A percentile compares a stretch with the other conserved stretches of the same genome.
Evolutionary conservation across 2,113 vertebrate genomes (phyloP).

Genomic region (Tapirus terrestris): DNA sequence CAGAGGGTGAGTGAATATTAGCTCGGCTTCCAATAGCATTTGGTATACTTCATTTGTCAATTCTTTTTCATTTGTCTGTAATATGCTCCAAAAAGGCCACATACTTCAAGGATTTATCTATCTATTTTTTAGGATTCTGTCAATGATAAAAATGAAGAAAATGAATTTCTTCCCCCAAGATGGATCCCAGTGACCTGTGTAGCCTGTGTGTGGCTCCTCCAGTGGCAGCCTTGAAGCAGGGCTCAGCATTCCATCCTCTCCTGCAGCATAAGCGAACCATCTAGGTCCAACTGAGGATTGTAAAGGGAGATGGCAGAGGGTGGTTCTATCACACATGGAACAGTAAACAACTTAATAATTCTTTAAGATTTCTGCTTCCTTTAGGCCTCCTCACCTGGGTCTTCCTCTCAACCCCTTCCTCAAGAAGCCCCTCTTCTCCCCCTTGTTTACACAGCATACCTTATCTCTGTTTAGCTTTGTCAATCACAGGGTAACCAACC

Average conservation of each 20-base stretch:
- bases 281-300: background rate
- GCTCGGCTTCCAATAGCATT: background rate
- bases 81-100: background rate
- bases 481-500: fast-evolving
- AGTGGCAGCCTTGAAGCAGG: background rate
- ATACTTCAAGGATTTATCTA: background rate
- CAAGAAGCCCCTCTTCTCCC: background rate
- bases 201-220: too few species aligned
- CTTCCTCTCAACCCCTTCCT: background rate
- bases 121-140: background rate
- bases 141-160: background rate
- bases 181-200: background rate
- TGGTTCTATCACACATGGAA: too few species aligned
- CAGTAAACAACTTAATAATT: background rate
- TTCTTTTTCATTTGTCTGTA: background rate
- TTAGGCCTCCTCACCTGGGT: background rate
- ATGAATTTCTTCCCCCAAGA: background rate
- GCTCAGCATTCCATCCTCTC: background rate
- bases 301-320: background rate
- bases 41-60: background rate
- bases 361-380: background rate
- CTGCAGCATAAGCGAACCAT: background rate
- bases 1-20: background rate
- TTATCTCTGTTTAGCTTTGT: background rate
- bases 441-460: background rate